Evolutionary conservation across 2,797 vertebrate species (phyloP).

Genomic region (Manis crassicaudata): DNA sequence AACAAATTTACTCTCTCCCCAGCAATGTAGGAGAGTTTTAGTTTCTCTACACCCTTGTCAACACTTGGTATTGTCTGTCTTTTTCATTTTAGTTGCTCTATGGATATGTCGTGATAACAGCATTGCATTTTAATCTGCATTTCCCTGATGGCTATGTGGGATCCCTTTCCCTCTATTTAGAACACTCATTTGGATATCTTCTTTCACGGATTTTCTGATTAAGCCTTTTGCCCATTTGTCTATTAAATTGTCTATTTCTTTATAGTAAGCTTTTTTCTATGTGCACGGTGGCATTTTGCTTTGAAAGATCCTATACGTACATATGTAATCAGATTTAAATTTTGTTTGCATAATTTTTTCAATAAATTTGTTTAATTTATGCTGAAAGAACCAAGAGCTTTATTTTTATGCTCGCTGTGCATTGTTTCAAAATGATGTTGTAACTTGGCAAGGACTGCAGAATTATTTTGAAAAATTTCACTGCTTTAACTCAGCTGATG

Average conservation of each 20-base stretch:
- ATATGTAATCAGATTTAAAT: conserved; percentile 78
- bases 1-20: not conserved
- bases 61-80: conserved; percentile 31
- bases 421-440: conserved; percentile 75
- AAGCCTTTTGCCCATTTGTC: conserved; percentile 61
- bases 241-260: conserved; percentile 42
- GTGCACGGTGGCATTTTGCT: conserved; percentile 46
- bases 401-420: conserved; percentile 76
- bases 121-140: conserved; percentile 57
- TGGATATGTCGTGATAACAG: not conserved
- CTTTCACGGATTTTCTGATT: conserved; percentile 29
- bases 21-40: conserved; percentile 7
- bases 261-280: conserved; percentile 53
- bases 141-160: not conserved
- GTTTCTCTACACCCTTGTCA: conserved; percentile 28
- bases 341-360: conserved; percentile 78
- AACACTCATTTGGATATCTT: conserved; percentile 20
- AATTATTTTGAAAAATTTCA: conserved; percentile 75
- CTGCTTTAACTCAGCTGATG: conserved; percentile 69
- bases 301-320: conserved; percentile 65
- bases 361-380: conserved; percentile 79
- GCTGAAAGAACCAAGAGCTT: conserved; percentile 71
- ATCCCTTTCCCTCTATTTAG: not conserved
- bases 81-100: conserved; percentile 31
- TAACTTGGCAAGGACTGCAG: conserved; percentile 69